A percentile compares a stretch with the other conserved stretches of the same genome.
Evolutionary conservation across 2,797 vertebrate genomes (phyloP).

Genomic region (Leucoraja ocellata): DNA sequence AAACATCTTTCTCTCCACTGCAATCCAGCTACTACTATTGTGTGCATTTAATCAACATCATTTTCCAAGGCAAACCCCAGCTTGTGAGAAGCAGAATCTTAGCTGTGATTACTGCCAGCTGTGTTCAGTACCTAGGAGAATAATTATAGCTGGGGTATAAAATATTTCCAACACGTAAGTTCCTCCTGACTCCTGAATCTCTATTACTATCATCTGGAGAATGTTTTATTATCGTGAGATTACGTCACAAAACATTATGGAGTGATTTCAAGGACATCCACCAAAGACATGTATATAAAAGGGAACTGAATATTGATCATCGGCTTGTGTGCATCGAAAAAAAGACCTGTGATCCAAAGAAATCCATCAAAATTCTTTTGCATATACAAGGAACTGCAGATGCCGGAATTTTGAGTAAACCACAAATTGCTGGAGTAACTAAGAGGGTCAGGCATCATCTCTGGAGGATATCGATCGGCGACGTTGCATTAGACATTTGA

Average conservation of each 20-base stretch:
- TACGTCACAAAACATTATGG: not conserved
- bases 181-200: not conserved
- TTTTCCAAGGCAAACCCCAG: not conserved
- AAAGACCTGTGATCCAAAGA: not conserved
- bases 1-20: not conserved
- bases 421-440: too few relatives aligned
- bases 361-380: not conserved
- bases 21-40: not conserved
- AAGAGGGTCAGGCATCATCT: too few relatives aligned
- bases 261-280: not conserved
- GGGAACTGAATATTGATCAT: not conserved
- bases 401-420: too few relatives aligned
- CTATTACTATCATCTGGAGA: not conserved
- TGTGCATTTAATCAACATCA: not conserved
- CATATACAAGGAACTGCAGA: too few relatives aligned
- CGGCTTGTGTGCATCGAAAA: not conserved
- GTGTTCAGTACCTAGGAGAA: not conserved
- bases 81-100: conserved; percentile 1
- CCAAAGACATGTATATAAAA: not conserved
- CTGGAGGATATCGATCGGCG: too few relatives aligned
- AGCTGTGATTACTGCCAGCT: not conserved
- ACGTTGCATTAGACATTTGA: not conserved
- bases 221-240: not conserved
- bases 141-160: not conserved
- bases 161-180: not conserved